These are phyloP conservation scores for Meandrina meandrites DNA, from an alignment of 92 coral and sea anemone species.

Conservation along the genomic window DNA sequence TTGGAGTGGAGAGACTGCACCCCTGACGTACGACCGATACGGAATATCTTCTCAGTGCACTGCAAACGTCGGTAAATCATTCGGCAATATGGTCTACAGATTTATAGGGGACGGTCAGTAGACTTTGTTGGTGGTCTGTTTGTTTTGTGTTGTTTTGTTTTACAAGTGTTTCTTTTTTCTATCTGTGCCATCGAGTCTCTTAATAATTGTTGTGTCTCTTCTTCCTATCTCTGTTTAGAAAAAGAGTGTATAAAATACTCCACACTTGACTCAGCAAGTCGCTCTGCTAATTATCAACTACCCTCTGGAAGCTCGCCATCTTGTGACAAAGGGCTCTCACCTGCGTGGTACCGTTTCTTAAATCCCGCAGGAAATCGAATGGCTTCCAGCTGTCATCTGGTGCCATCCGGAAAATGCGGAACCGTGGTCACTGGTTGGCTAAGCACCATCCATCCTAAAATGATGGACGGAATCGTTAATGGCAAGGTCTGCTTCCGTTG, in stretches of 20 bases:
- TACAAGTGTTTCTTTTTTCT: background rate
- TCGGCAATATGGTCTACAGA: constrained; percentile 26
- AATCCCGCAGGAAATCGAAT: constrained; percentile 32
- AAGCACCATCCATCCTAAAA: constrained; percentile 10
- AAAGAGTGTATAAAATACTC: constrained; percentile 9
- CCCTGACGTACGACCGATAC: constrained; percentile 20
- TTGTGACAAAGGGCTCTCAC: constrained; percentile 23
- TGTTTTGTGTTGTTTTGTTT: no score
- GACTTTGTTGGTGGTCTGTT: background rate
- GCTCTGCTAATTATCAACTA: background rate
- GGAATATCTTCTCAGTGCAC: constrained; percentile 10
- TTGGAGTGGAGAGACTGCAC: constrained; percentile 38
- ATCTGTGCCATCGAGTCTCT: background rate
- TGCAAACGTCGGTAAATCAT: background rate
- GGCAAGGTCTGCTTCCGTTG: constrained; percentile 26
- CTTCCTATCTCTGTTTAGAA: background rate
- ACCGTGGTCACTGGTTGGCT: constrained; percentile 38
- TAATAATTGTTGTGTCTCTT: background rate
- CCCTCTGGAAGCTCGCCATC: background rate
- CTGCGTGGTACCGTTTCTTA: constrained; percentile 43
- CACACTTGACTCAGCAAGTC: background rate
- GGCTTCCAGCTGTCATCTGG: background rate
- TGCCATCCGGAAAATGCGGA: constrained; percentile 14
- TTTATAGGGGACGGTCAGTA: constrained; percentile 22
- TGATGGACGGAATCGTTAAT: constrained; percentile 16